Conservation (phyloP, 2,113 vertebrate species). For the Lynx canadensis region DNA sequence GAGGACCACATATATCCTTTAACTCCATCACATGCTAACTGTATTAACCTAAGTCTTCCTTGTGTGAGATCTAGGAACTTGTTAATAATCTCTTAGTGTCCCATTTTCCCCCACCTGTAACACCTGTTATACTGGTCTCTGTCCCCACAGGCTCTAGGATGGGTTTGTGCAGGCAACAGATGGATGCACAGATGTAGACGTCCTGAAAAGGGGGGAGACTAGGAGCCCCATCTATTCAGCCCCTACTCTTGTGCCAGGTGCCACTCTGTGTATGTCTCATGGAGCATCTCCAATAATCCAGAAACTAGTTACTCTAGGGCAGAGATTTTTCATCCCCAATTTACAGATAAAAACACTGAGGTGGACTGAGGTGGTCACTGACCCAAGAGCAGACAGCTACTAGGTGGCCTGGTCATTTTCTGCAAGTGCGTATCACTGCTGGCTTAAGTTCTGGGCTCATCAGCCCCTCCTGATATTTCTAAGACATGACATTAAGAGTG, state of each 20-base stretch:
- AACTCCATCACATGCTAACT: background rate
- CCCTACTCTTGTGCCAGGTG: background rate
- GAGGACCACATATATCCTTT: background rate
- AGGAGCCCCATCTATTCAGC: background rate
- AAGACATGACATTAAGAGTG: background rate
- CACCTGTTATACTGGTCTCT: background rate
- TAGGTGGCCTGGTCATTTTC: background rate
- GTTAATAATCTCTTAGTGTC: background rate
- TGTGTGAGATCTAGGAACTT: background rate
- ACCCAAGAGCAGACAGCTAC: background rate
- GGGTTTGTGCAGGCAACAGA: background rate
- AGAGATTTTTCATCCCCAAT: background rate
- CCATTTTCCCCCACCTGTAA: accelerated
- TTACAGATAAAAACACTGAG: background rate
- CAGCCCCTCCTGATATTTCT: background rate
- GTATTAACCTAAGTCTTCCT: background rate
- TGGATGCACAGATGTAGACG: background rate
- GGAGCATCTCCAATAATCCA: background rate
- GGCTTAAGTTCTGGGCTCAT: background rate
- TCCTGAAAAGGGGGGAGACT: background rate
- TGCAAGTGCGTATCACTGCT: background rate
- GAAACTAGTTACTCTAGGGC: background rate
- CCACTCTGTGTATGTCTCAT: background rate
- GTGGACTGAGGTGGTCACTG: background rate
- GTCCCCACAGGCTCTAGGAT: background rate